Evolutionary conservation across 2,113 vertebrate species (phyloP).

Genomic region (Gnathonemus longibarbis): DNA sequence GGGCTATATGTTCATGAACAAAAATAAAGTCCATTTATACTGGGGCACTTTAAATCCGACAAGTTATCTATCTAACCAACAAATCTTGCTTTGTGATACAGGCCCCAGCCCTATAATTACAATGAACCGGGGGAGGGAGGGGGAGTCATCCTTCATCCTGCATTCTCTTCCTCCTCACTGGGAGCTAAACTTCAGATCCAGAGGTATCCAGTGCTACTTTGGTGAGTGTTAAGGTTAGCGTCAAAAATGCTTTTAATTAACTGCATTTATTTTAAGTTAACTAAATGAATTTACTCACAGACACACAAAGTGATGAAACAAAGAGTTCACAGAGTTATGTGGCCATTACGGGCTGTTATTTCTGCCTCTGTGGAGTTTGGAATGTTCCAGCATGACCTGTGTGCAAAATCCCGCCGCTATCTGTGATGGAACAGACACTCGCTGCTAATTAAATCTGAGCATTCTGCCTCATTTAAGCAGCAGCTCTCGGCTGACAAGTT

Average conservation of each 20-base stretch:
- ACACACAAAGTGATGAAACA: background rate
- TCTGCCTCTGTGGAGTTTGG: background rate
- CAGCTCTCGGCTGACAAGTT: constrained; percentile 37
- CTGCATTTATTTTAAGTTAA: background rate
- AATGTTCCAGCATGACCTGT: background rate
- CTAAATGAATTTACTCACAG: background rate
- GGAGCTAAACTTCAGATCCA: background rate
- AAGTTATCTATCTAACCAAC: background rate
- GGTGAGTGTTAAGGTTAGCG: background rate
- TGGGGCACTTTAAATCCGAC: background rate
- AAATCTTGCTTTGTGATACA: background rate
- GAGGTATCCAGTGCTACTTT: background rate
- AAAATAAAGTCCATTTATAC: background rate
- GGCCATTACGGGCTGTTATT: background rate
- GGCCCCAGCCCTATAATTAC: background rate
- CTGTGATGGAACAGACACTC: background rate
- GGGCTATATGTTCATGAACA: background rate
- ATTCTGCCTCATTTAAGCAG: background rate
- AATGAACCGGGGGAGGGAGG: background rate
- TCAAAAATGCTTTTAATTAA: background rate
- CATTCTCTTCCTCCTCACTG: background rate
- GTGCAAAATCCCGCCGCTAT: background rate
- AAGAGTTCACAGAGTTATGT: background rate
- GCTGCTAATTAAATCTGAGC: background rate
- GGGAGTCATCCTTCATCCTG: background rate